Evolutionary conservation across 1,140 invertebrate genomes (phyloP).

Genomic region (Leptoteleia sp.): DNA sequence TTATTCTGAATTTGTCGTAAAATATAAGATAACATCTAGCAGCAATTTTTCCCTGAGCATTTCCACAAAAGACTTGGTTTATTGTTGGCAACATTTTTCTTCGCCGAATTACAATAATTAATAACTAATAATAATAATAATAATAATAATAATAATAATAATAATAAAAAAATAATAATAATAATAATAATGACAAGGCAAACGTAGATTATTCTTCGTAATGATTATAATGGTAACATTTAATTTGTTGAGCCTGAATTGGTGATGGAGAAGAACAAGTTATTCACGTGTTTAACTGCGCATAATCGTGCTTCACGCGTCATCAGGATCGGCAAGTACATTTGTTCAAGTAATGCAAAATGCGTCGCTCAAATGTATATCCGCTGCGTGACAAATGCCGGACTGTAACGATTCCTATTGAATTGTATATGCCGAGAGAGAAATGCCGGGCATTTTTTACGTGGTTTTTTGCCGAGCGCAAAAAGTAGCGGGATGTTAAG

Average conservation of each 20-base stretch:
- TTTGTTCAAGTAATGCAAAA: conserved; percentile 33
- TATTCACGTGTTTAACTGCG: conserved; percentile 16
- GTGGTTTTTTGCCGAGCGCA: conserved; percentile 27
- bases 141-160: too few species aligned
- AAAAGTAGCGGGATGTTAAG: conserved; percentile 43
- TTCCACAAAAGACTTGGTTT: too few species aligned
- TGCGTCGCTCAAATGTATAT: conserved; percentile 23
- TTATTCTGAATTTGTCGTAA: too few species aligned
- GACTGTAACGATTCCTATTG: conserved; percentile 47
- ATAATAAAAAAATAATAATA: too few species aligned
- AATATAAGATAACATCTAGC: too few species aligned
- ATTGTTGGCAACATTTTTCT: too few species aligned
- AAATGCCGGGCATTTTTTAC: conserved; percentile 31
- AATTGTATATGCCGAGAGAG: conserved; percentile 41
- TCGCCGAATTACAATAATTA: too few species aligned
- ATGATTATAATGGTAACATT: conserved; percentile 3
- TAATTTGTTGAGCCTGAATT: conserved; percentile 4
- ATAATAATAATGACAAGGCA: too few species aligned
- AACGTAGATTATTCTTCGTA: too few species aligned
- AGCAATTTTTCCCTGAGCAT: too few species aligned
- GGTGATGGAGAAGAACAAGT: background rate
- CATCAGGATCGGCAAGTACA: conserved; percentile 35
- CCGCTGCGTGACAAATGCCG: conserved; percentile 50
- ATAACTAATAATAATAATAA: too few species aligned
- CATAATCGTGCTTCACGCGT: conserved; percentile 28